A percentile compares a stretch with the other conserved stretches of the same genome.
Conservation (phyloP, 2,888 invertebrate genomes). For the Vesta saturnalis region DNA sequence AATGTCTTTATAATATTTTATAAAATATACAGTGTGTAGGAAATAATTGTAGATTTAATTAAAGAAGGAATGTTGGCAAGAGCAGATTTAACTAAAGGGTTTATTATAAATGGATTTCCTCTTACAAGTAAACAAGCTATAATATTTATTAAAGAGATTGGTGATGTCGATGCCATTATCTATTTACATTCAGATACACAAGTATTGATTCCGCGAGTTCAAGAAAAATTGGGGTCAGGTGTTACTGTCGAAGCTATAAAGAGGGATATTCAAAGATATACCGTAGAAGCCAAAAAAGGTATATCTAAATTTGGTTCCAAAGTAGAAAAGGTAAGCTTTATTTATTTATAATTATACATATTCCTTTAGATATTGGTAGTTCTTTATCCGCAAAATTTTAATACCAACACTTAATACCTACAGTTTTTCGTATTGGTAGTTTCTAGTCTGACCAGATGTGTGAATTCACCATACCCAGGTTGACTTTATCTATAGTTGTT, state of each 20-base stretch:
- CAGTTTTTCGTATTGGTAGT: too few relatives aligned
- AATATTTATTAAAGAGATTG: conserved; percentile 55
- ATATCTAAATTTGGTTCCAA: conserved; percentile 44
- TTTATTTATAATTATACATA: too few relatives aligned
- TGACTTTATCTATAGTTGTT: too few relatives aligned
- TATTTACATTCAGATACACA: conserved; percentile 50
- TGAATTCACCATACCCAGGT: too few relatives aligned
- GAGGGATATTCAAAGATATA: conserved; percentile 44
- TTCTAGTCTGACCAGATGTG: too few relatives aligned
- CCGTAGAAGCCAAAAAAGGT: conserved; percentile 48
- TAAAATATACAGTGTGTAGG: conserved; percentile 57
- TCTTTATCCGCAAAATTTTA: too few relatives aligned
- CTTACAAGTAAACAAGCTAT: conserved; percentile 61
- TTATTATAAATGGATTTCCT: conserved; percentile 68
- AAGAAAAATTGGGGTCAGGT: conserved; percentile 27
- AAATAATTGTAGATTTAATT: conserved; percentile 66
- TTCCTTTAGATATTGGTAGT: too few relatives aligned
- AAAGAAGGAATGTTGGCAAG: conserved; percentile 67
- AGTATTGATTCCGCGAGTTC: conserved; percentile 42
- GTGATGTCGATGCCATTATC: conserved; percentile 53
- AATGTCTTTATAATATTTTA: too few relatives aligned
- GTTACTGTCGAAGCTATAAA: conserved; percentile 33
- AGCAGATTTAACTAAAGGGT: conserved; percentile 63
- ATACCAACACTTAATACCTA: too few relatives aligned
- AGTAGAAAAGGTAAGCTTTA: conserved; percentile 46